phyloP scores from a whole-genome alignment of 1,140 invertebrate genomes.

The Odontomachus brunneus region DNA sequence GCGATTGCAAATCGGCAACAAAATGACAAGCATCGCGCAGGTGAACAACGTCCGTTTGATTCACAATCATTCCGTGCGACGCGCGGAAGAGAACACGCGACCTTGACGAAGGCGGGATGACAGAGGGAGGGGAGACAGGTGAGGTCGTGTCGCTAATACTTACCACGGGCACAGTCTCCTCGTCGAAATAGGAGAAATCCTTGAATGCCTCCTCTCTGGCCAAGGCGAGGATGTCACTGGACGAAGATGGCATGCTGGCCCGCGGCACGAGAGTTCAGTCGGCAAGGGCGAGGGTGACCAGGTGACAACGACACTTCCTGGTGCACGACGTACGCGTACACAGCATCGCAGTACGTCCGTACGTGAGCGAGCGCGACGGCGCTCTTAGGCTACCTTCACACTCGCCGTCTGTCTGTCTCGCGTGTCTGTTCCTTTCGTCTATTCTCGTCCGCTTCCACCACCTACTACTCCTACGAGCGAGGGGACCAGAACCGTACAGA shows the following conservation, averaged over 20 bases:
- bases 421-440: neutral
- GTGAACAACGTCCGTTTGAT: too few relatives aligned
- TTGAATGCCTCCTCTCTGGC: slow-evolving; percentile 75
- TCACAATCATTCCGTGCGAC: too few relatives aligned
- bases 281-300: neutral
- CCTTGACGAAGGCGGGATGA: too few relatives aligned
- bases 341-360: neutral
- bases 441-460: slow-evolving; percentile 24
- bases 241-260: slow-evolving; percentile 60
- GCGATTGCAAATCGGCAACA: too few relatives aligned
- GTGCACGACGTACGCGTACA: neutral
- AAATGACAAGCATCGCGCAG: too few relatives aligned
- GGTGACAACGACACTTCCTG: neutral
- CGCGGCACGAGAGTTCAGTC: slow-evolving; percentile 15
- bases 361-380: neutral
- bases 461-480: too few relatives aligned
- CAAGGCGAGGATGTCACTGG: slow-evolving; percentile 57
- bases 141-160: slow-evolving; percentile 61
- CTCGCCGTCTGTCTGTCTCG: neutral
- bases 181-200: slow-evolving; percentile 77
- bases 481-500: neutral
- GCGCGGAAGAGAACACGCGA: too few relatives aligned
- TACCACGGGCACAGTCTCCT: slow-evolving; percentile 76
- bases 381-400: too few relatives aligned
- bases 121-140: neutral